Conservation (phyloP, 2,797 vertebrate genomes). For the Catostomus latipinnis region DNA sequence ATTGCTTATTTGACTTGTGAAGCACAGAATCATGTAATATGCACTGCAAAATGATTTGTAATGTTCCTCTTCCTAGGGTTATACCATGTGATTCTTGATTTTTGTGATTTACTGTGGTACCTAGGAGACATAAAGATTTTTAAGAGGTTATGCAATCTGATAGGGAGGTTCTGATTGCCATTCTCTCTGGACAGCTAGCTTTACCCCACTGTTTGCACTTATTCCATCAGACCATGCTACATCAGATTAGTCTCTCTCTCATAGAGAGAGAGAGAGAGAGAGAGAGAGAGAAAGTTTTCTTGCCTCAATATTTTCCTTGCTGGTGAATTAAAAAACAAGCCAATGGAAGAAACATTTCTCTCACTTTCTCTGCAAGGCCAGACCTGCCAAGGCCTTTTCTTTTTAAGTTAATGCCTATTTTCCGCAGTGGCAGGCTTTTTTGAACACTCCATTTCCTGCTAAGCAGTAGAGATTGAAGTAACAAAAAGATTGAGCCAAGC, state of each 20-base stretch:
- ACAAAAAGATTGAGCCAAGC: constrained; percentile 74
- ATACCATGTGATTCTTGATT: not conserved
- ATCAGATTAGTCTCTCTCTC: too few species aligned
- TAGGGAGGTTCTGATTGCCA: constrained; percentile 39
- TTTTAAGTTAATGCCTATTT: constrained; percentile 75
- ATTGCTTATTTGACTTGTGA: not conserved
- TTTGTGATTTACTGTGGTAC: not conserved
- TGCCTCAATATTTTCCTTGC: constrained; percentile 1
- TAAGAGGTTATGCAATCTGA: constrained; percentile 2
- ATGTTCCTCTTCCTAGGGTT: not conserved
- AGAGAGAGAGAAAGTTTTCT: too few species aligned
- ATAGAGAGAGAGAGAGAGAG: too few species aligned
- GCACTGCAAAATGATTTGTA: not conserved
- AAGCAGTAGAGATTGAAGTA: constrained; percentile 81
- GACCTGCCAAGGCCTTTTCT: not conserved
- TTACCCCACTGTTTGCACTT: not conserved
- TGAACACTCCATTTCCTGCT: constrained; percentile 82
- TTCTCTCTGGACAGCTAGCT: constrained; percentile 15
- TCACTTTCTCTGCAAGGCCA: not conserved
- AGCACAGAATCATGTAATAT: not conserved
- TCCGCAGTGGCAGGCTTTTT: constrained; percentile 75
- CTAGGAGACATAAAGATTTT: not conserved
- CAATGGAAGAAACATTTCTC: not conserved
- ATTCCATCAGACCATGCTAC: too few species aligned
- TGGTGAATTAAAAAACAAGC: constrained; percentile 8